Conservation (phyloP, 2,888 invertebrate species). For the Criorhina ranunculi region DNA sequence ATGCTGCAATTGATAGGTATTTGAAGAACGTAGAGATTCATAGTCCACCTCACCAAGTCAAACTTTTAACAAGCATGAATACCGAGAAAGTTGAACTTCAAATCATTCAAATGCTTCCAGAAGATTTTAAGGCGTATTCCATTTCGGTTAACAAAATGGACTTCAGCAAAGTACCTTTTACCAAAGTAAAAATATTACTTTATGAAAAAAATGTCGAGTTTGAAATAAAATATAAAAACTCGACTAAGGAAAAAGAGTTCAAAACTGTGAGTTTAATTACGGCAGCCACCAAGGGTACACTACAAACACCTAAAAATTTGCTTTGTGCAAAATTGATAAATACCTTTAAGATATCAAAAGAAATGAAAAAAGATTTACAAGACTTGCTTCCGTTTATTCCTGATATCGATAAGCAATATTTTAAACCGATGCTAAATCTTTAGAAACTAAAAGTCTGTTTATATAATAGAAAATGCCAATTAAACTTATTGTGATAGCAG, state of each 20-base stretch:
- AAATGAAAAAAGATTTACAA: constrained; percentile 7
- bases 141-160: neutral
- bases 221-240: constrained; percentile 10
- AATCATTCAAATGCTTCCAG: constrained; percentile 7
- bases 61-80: constrained; percentile 28
- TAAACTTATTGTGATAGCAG: neutral
- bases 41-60: constrained; percentile 21
- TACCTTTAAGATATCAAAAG: constrained; percentile 21
- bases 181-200: constrained; percentile 10
- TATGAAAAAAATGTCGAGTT: constrained; percentile 14
- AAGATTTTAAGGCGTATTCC: constrained; percentile 6
- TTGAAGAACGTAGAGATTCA: constrained; percentile 21
- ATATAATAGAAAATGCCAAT: constrained; percentile 5
- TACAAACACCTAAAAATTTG: constrained; percentile 1
- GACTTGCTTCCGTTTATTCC: constrained; percentile 14
- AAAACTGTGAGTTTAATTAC: constrained; percentile 5
- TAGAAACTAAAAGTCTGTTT: constrained; percentile 7
- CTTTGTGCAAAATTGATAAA: constrained; percentile 4
- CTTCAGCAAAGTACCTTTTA: constrained; percentile 2
- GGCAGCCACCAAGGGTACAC: constrained; percentile 9
- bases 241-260: neutral
- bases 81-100: constrained; percentile 6
- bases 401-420: constrained; percentile 18
- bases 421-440: constrained; percentile 12
- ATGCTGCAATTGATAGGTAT: constrained; percentile 3